These are phyloP conservation scores for Falco berigora DNA, from an alignment of 2,797 vertebrate species.

Conservation along the genomic window DNA sequence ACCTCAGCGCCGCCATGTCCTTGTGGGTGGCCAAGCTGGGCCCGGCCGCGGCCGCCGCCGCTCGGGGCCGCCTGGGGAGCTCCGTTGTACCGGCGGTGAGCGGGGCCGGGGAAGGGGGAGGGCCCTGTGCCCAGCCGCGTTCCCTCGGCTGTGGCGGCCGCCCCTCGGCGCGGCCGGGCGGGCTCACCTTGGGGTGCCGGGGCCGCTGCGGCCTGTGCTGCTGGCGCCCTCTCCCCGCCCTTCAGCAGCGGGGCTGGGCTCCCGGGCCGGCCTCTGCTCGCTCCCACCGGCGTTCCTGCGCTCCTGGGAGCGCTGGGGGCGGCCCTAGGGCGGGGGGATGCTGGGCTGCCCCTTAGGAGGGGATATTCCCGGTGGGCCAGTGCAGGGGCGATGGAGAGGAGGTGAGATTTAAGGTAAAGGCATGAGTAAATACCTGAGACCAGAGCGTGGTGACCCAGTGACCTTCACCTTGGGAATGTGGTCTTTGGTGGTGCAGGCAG, in stretches of 20 bases:
- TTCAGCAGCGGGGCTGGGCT: background rate
- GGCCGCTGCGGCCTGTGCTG: background rate
- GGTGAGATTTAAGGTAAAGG: rapidly evolving
- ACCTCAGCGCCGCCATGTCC: background rate
- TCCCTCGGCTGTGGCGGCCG: background rate
- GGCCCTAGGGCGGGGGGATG: no score
- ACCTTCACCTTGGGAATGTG: background rate
- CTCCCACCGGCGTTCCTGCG: background rate
- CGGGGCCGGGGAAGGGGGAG: background rate
- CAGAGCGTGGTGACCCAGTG: rapidly evolving
- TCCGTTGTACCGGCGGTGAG: background rate
- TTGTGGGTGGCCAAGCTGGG: background rate
- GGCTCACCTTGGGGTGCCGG: background rate
- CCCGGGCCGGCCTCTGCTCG: background rate
- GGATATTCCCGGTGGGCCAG: rapidly evolving
- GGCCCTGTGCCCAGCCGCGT: no score
- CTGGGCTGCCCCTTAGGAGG: background rate
- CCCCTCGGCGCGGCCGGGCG: background rate
- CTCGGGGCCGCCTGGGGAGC: background rate
- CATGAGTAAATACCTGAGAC: rapidly evolving
- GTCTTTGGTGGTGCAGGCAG: background rate
- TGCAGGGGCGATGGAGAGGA: background rate
- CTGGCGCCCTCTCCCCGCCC: no score
- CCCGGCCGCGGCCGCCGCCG: background rate
- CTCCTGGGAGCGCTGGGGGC: background rate